Base-by-base conservation (phyloP, 2,888 invertebrate species). In the Pseudanteris insignis region DNA sequence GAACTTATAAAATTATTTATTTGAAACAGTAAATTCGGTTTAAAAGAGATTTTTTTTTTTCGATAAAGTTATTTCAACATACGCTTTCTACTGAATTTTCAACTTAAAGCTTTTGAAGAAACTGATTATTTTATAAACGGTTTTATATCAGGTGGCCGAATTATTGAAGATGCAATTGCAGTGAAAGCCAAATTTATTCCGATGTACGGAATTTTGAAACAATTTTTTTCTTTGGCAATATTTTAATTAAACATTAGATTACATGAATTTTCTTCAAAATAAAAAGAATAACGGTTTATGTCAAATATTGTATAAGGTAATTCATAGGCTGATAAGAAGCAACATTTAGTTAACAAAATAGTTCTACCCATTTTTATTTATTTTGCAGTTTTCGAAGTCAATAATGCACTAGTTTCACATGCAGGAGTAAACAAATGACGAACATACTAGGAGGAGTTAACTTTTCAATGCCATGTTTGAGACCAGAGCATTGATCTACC, bases 241-340 rank as follows among this genome's bases (percentile, higher is more conserved):
- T 3, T 26, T 7, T 26, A n/a, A 26, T 6, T 3, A 26, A 26
- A 26, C 26, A 2, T 26, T 26, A n/a, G 9, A 18, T 12, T 43
- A 43, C 6, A 11, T 43, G 6, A 12, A 30, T 10, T 15, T 11
- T n/a, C 21, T 11, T 6, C 4, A 36, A 36, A 36, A 9, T 2
- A 21, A 30, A 10, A 33, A 32, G 10, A 18, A 44, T 5, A 1
- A 25, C 2, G n/a, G 26, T 25, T 36, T 60, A 38, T 58, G 24
- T 53, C 44, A 4, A 65, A 65, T 41, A 41, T 63, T 13, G 28
- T 63, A 15, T 62, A 65, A 36, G 30, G 64, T 24, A 10, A 33
- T 26, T 43, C 59, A 1, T 62, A 57, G 62, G 12, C 51, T 26
- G 28, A 53, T 14, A 60, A 21, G 10, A 8, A n/a, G 10, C 14